Conservation (phyloP, 2,797 vertebrate species). For the Enteromius afrohamiltoni region DNA sequence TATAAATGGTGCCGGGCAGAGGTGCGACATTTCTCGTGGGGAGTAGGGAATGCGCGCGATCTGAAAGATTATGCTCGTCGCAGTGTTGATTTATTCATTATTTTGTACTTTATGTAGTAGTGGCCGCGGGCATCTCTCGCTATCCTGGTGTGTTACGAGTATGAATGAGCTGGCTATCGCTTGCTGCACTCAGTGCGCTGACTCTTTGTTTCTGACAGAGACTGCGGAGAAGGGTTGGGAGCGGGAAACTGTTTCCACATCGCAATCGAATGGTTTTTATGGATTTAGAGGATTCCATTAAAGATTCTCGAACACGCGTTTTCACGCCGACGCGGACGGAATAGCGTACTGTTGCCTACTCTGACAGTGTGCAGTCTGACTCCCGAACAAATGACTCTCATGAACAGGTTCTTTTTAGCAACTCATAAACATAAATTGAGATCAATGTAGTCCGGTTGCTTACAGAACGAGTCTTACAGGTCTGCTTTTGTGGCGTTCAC, state of each 20-base stretch:
- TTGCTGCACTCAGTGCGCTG: conserved; percentile 16
- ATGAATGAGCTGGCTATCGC: conserved; percentile 18
- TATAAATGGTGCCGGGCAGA: conserved; percentile 48
- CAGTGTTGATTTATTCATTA: conserved; percentile 43
- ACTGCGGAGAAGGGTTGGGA: background rate
- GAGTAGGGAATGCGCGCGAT: conserved; percentile 21
- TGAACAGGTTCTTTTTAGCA: background rate
- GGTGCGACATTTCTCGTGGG: conserved; percentile 44
- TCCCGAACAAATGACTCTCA: background rate
- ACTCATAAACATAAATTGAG: background rate
- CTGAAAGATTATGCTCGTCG: conserved; percentile 30
- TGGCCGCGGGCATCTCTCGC: conserved; percentile 19
- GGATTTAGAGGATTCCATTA: background rate
- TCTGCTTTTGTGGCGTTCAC: background rate
- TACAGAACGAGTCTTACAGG: background rate
- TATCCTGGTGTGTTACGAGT: background rate
- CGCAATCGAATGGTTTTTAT: background rate
- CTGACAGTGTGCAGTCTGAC: background rate
- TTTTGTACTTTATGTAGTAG: conserved; percentile 31
- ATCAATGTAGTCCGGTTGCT: background rate
- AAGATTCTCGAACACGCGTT: background rate
- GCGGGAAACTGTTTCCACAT: background rate
- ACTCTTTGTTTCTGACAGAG: conserved; percentile 43
- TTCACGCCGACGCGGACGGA: background rate
- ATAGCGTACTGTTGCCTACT: background rate